A percentile compares a stretch with the other conserved stretches of the same genome.
phyloP scores from a whole-genome alignment of 2,113 vertebrate genomes.

The Erythrocebus patas region DNA sequence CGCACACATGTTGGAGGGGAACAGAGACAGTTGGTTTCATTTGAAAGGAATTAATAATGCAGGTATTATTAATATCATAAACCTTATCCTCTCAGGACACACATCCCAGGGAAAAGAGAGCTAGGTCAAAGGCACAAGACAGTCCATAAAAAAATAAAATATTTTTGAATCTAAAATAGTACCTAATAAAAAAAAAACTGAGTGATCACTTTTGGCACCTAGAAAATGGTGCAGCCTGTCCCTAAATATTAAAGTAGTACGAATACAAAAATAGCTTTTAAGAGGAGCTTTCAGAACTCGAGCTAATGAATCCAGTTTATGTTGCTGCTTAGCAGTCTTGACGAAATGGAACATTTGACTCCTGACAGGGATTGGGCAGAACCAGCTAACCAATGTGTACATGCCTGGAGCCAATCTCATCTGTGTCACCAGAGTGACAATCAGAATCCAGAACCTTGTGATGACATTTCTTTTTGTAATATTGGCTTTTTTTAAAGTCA shows the following conservation, averaged over 20 bases:
- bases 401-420: neutral
- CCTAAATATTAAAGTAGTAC: slow-evolving; percentile 55
- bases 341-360: neutral
- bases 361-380: neutral
- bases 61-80: slow-evolving; percentile 30
- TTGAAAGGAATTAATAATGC: slow-evolving; percentile 28
- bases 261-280: slow-evolving; percentile 51
- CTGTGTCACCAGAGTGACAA: neutral
- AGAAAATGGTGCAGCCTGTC: slow-evolving; percentile 46
- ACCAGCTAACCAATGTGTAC: neutral
- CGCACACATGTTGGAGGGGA: neutral
- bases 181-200: slow-evolving; percentile 34
- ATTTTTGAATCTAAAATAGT: slow-evolving; percentile 62
- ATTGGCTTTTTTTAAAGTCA: neutral
- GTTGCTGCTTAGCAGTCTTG: neutral
- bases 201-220: slow-evolving; percentile 57
- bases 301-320: slow-evolving; percentile 20
- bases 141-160: slow-evolving; percentile 63
- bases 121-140: slow-evolving; percentile 57
- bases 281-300: neutral
- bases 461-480: neutral
- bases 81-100: neutral
- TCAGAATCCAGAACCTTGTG: neutral
- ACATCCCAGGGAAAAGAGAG: slow-evolving; percentile 34
- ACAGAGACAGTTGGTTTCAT: neutral